These are phyloP conservation scores for Macrophya alboannulata DNA, from an alignment of 2,888 invertebrate species.

Conservation along the genomic window DNA sequence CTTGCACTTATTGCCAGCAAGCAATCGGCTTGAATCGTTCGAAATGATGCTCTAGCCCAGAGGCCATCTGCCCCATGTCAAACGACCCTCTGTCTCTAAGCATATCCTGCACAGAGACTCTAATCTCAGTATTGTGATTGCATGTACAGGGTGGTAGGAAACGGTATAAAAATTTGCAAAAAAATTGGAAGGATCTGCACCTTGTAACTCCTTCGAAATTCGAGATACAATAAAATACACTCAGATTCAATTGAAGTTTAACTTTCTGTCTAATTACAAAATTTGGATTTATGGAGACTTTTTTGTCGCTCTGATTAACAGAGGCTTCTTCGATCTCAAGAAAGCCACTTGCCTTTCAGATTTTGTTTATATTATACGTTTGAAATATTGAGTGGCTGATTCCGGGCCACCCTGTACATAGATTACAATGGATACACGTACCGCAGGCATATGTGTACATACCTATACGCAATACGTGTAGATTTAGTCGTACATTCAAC, in stretches of 20 bases:
- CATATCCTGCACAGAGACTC: not conserved
- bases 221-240: not conserved
- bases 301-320: not conserved
- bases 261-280: not conserved
- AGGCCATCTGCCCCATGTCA: slow-evolving; percentile 32
- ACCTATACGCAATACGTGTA: not conserved
- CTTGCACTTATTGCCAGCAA: slow-evolving; percentile 38
- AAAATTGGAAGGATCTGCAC: not conserved
- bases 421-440: not conserved
- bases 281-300: not conserved
- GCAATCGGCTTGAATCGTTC: slow-evolving; percentile 18
- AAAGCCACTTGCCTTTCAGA: too few species aligned
- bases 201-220: not conserved
- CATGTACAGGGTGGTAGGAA: slow-evolving; percentile 15
- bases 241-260: not conserved
- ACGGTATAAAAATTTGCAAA: not conserved
- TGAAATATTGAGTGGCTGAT: not conserved
- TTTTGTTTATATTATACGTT: too few species aligned
- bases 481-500: slow-evolving; percentile 3
- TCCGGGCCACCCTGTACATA: not conserved
- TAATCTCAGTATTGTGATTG: slow-evolving; percentile 25
- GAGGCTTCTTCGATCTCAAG: not conserved
- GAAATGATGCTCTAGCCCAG: slow-evolving; percentile 24
- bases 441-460: not conserved
- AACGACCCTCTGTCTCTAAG: slow-evolving; percentile 3